Evolutionary conservation across 2,113 vertebrate genomes (phyloP), one percentile per base, ranked within the genome.

Genomic region (Athene noctua): DNA sequence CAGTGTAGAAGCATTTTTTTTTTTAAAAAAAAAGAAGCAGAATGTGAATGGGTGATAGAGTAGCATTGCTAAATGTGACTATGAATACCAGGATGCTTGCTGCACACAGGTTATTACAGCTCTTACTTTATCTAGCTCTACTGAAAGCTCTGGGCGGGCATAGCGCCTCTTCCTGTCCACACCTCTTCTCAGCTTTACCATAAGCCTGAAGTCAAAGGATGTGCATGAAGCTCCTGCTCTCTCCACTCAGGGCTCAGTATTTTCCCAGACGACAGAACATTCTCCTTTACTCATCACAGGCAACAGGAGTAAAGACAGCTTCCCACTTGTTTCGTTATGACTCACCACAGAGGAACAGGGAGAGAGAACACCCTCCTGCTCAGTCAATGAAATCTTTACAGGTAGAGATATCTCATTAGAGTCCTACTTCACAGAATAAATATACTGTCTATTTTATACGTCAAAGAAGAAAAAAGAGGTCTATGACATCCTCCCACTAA

Each of bases 211-310:
- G 70, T 7, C 52, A 75, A 36, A n/a, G 54, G 52, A 59, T 3
- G 30, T 0, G 10, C 17, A 9, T 0, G 1, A 54, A 5, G 25
- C 73, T 85, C 61, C 73, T 36, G 82, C 71, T 86, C 42, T 8
- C 27, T 23, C 21, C 3, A 2, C 68, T 81, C 36, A 14, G 1
- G 12, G 62, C 46, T 88, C 86, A 22, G 30, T 49, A 40, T 46
- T 65, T 71, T 86, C 49, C 75, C 92, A 96, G 86, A 80, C 5
- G 13, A 96, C 86, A 90, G 86, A 95, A 88, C 13, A n/a, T 66
- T 83, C 88, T 83, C 58, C 49, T 72, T 90, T 80, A 80, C 68
- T 80, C 71, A 17, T 10, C 0, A 1, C 75, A 88, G 46, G 40
- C 4, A 2, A 90, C 49, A 72, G 55, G 58, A 97, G 59, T n/a